A percentile compares a stretch with the other conserved stretches of the same genome.
These are phyloP conservation scores for Antheraea mylitta DNA, from an alignment of 1,140 invertebrate genomes.

Conservation along the genomic window DNA sequence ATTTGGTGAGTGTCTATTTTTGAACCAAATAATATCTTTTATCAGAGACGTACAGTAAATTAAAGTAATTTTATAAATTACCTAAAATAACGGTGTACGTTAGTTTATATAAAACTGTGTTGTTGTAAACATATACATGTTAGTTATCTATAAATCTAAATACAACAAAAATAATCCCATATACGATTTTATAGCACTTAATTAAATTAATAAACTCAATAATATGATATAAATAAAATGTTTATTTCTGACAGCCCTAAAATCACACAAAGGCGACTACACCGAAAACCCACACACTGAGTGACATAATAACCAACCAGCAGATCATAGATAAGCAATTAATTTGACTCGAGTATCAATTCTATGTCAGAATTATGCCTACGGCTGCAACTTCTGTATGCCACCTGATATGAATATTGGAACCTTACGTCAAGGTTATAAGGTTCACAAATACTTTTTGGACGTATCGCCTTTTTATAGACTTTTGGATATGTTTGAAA, in stretches of 20 bases:
- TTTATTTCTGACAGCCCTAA: constrained; percentile 27
- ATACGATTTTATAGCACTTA: too few relatives aligned
- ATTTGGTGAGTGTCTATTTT: too few relatives aligned
- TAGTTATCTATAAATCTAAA: too few relatives aligned
- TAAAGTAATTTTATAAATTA: too few relatives aligned
- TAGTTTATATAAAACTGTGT: too few relatives aligned
- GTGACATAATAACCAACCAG: constrained; percentile 65
- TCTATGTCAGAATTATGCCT: constrained; percentile 49
- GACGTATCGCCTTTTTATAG: neutral
- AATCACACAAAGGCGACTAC: constrained; percentile 21
- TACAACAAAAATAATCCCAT: too few relatives aligned
- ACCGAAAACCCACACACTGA: constrained; percentile 39
- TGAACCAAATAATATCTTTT: too few relatives aligned
- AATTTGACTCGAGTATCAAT: constrained; percentile 70
- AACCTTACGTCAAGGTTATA: constrained; percentile 12
- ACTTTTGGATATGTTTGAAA: constrained; percentile 32
- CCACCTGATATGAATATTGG: neutral
- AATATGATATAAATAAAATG: neutral
- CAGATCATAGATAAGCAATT: constrained; percentile 68
- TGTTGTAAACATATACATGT: too few relatives aligned
- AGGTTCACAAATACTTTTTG: constrained; percentile 9
- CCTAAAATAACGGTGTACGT: too few relatives aligned
- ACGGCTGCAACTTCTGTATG: constrained; percentile 22
- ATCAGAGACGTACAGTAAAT: too few relatives aligned
- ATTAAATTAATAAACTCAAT: neutral